These are phyloP conservation scores for Callipepla squamata DNA, from an alignment of 2,113 vertebrate species.

Conservation along the genomic window DNA sequence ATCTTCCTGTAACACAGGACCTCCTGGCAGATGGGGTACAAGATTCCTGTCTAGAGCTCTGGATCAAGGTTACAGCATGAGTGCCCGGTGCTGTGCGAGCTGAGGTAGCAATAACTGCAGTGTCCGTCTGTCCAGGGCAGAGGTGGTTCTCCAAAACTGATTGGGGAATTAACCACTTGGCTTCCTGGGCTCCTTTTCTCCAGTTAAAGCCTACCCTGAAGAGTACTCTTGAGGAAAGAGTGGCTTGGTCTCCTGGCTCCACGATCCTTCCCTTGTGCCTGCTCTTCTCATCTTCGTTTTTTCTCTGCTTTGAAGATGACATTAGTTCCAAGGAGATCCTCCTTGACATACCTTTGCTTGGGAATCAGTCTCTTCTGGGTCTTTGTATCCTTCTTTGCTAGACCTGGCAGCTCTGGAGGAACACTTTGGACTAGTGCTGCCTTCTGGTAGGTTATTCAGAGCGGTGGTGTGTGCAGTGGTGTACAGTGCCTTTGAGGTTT, in stretches of 20 bases:
- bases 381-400: not conserved
- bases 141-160: not conserved
- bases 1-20: not conserved
- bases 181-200: not conserved
- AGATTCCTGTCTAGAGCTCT: not conserved
- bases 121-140: not conserved
- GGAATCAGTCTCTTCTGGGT: not conserved
- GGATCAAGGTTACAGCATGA: not conserved
- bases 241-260: not conserved
- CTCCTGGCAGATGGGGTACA: not conserved
- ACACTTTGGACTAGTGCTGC: fast-evolving
- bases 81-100: not conserved
- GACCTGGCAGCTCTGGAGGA: not conserved
- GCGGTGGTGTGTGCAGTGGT: not conserved
- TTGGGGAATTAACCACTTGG: not conserved
- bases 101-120: not conserved
- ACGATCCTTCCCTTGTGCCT: not conserved
- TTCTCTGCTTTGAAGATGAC: not conserved
- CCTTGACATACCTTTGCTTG: not conserved
- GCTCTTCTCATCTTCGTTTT: not conserved
- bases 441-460: not conserved
- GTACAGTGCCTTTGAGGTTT: not conserved
- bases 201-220: not conserved
- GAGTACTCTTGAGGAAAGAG: not conserved
- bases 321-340: not conserved